phyloP scores from a whole-genome alignment of 2,797 vertebrate genomes.

The Novumbra hubbsi region DNA sequence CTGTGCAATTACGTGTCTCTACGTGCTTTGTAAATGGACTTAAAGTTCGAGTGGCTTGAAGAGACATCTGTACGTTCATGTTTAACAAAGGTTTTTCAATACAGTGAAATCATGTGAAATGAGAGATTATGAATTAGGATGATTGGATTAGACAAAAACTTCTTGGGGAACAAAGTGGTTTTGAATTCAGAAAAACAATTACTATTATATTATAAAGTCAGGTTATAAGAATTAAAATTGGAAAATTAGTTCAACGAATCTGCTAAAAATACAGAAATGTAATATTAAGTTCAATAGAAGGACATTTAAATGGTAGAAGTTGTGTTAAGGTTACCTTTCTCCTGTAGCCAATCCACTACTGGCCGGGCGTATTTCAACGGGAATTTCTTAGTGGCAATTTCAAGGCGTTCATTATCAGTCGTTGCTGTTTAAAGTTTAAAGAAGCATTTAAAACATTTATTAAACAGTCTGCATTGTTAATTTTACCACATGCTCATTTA shows the following conservation, averaged over 20 bases:
- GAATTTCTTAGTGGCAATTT: slow-evolving; percentile 99
- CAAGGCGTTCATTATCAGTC: slow-evolving; percentile 97
- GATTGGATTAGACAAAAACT: too few species aligned
- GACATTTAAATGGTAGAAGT: slow-evolving; percentile 74
- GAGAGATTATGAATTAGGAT: not conserved
- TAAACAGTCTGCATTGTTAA: slow-evolving; percentile 78
- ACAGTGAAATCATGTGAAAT: not conserved
- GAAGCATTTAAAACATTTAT: slow-evolving; percentile 92
- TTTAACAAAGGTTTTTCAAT: not conserved
- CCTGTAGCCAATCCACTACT: slow-evolving; percentile 97
- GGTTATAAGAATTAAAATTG: slow-evolving; percentile 35
- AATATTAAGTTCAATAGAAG: slow-evolving; percentile 50
- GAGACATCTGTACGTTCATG: slow-evolving; percentile 16
- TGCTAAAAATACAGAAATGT: slow-evolving; percentile 55
- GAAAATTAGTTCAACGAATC: slow-evolving; percentile 77
- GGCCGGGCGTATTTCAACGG: slow-evolving; percentile 98
- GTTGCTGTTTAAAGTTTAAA: slow-evolving; percentile 97
- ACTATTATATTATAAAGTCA: not conserved
- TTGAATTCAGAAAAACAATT: not conserved
- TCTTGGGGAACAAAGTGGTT: not conserved
- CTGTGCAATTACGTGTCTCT: slow-evolving; percentile 20
- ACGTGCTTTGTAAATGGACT: slow-evolving; percentile 18
- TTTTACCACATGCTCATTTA: slow-evolving; percentile 21
- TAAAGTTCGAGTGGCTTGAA: slow-evolving; percentile 36
- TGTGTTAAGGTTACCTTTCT: slow-evolving; percentile 93